Percentiles rank a stretch among this genome's conserved stretches.
These are phyloP conservation scores for Drosophila trichaetosa DNA, from an alignment of 2,888 invertebrate species.

Conservation along the genomic window DNA sequence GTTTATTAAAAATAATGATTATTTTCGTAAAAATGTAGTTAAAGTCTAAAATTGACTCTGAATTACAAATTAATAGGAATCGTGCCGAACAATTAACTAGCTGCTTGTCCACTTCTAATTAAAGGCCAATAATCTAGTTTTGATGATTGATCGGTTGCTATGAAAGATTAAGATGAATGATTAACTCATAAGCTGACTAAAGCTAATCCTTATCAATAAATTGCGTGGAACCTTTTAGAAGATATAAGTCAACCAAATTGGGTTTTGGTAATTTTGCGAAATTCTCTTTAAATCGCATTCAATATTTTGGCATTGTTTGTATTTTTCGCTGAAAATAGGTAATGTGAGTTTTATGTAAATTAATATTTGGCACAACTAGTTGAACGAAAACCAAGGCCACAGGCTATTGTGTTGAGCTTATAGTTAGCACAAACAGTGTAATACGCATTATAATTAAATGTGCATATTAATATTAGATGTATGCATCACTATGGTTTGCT, in stretches of 20 bases:
- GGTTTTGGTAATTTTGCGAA: background rate
- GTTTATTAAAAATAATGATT: conserved; percentile 6
- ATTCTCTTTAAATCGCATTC: background rate
- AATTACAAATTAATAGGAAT: conserved; percentile 35
- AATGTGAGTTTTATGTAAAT: conserved; percentile 72
- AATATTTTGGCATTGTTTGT: conserved; percentile 2
- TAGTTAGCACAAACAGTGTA: conserved; percentile 50
- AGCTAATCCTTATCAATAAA: conserved; percentile 28
- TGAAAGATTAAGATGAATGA: conserved; percentile 42
- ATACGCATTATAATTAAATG: conserved; percentile 56
- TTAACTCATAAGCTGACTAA: conserved; percentile 39
- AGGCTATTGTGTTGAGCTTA: conserved; percentile 14
- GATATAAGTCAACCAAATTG: conserved; percentile 21
- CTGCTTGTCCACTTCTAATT: conserved; percentile 32
- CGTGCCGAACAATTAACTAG: conserved; percentile 1
- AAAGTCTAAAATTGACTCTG: conserved; percentile 5
- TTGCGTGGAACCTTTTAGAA: conserved; percentile 11
- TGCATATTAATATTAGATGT: conserved; percentile 28
- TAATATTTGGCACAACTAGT: conserved; percentile 15
- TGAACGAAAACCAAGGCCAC: conserved; percentile 14
- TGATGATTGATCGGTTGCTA: conserved; percentile 55
- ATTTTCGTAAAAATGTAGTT: background rate
- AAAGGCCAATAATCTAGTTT: conserved; percentile 8
- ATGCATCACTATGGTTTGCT: conserved; percentile 8
- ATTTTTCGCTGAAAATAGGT: conserved; percentile 39